Evolutionary conservation across 37 sponge, comb jelly and placozoan genomes (phyloP), one percentile per base, ranked within the genome.

Genomic region (Amphimedon queenslandica): DNA sequence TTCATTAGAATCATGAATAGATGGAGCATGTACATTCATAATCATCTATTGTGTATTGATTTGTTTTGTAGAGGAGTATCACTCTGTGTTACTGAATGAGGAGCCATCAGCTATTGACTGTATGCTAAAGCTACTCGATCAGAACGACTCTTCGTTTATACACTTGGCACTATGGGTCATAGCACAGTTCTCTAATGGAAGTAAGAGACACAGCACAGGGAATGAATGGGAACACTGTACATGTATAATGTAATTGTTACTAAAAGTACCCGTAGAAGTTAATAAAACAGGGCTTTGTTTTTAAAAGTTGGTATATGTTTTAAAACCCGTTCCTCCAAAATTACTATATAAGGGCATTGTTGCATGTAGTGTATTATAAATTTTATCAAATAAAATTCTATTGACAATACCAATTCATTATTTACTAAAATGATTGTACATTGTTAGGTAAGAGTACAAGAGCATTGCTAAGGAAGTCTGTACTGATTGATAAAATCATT

Each of bases 101-200:
- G 36, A 42, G n/a, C 77, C 77, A 2, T 76, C 84, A 31, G 77
- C 64, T 21, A 61, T 83, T 27, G 64, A 71, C 41, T 70, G 69
- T 29, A 29, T 83, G 5, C 23, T 53, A 3, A 34, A 31, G 34
- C 76, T 83, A 65, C 51, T 83, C 66, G 16, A 71, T 24, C 68
- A 68, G 20, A 66, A 61, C 13, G 77, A 83, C 21, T n/a, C 61
- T 10, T 76, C 61, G 40, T 77, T 63, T 43, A 66, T 83, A 27
- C 84, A 83, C 42, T 69, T 83, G 25, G 77, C 84, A 21, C 74
- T 84, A 21, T 84, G 85, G 85, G 72, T 84, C 28, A 73, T 73
- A 30, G 68, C 78, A 10, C 85, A 84, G 63, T 84, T 84, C 53
- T 72, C 79, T 20, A 73, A 35, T 55, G 85, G 79, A 84, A 68